These are phyloP conservation scores for Gymnoscopelus microlampas DNA, from an alignment of 2,797 vertebrate genomes.

Conservation along the genomic window DNA sequence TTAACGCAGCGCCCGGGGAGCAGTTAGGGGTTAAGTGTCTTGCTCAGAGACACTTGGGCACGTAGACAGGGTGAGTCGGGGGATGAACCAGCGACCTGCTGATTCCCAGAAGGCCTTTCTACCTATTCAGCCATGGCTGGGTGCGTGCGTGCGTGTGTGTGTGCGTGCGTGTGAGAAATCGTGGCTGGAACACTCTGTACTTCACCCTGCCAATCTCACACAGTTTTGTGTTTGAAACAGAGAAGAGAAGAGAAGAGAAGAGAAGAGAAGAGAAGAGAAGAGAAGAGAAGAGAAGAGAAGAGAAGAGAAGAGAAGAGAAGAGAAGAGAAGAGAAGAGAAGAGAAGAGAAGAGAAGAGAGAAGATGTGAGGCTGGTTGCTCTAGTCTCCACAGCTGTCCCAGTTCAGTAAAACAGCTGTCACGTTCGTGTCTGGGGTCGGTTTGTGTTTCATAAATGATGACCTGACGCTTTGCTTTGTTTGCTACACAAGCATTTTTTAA, in stretches of 20 bases:
- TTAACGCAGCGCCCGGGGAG: no score
- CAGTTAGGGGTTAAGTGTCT: no score
- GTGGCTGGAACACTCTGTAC: slow-evolving; percentile 1
- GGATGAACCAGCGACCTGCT: no score
- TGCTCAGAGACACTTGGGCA: no score
- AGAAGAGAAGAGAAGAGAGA: slow-evolving; percentile 2
- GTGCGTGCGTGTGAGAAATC: not conserved
- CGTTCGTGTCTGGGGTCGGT: slow-evolving; percentile 62
- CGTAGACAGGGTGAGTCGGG: no score
- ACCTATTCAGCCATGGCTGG: no score
- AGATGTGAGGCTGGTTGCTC: slow-evolving; percentile 46
- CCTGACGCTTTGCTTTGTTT: slow-evolving; percentile 54
- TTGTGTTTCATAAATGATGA: slow-evolving; percentile 58
- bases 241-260: not conserved
- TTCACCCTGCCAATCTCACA: not conserved
- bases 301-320: not conserved
- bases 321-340: not conserved
- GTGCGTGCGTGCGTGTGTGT: not conserved
- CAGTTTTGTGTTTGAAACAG: not conserved
- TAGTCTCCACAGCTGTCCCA: slow-evolving; percentile 46
- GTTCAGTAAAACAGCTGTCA: slow-evolving; percentile 68
- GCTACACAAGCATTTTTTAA: slow-evolving; percentile 32
- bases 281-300: not conserved
- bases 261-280: not conserved
- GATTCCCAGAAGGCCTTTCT: no score